Percentiles rank a stretch among this genome's conserved stretches.
Conservation (phyloP, 2,113 vertebrate genomes). For the Nycticorax nycticorax region DNA sequence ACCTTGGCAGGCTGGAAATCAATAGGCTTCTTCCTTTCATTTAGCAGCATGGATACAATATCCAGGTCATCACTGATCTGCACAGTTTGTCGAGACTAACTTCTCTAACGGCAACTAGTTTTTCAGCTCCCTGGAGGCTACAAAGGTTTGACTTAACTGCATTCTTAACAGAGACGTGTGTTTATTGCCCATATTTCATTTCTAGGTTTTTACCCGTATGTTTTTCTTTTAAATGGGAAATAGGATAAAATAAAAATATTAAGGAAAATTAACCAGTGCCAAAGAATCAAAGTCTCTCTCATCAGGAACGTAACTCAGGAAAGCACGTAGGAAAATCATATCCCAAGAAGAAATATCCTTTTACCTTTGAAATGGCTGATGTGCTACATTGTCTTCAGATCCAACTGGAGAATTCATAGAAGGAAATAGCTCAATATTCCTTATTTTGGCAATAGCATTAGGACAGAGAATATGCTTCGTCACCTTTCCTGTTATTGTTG, state of each 20-base stretch:
- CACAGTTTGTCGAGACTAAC: not conserved
- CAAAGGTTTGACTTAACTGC: not conserved
- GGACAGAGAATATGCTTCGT: not conserved
- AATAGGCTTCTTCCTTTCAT: not conserved
- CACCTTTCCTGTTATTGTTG: not conserved
- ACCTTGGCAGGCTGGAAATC: not conserved
- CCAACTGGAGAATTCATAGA: accelerated
- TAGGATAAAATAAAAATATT: not conserved
- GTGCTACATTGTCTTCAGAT: not conserved
- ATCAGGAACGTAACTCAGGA: not conserved
- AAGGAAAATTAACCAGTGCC: not conserved
- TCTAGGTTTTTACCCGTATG: not conserved
- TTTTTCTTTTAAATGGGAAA: not conserved
- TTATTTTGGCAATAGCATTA: not conserved
- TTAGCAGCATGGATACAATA: not conserved
- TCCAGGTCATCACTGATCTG: not conserved
- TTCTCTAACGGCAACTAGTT: not conserved
- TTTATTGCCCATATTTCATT: not conserved
- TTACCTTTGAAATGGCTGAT: not conserved
- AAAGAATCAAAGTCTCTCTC: not conserved
- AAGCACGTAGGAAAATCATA: not conserved
- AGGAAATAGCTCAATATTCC: not conserved
- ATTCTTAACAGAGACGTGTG: not conserved
- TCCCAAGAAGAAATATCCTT: not conserved
- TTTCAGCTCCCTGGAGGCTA: not conserved